Conservation (phyloP, 2,888 invertebrate species). For the Micoletzkya japonica region DNA sequence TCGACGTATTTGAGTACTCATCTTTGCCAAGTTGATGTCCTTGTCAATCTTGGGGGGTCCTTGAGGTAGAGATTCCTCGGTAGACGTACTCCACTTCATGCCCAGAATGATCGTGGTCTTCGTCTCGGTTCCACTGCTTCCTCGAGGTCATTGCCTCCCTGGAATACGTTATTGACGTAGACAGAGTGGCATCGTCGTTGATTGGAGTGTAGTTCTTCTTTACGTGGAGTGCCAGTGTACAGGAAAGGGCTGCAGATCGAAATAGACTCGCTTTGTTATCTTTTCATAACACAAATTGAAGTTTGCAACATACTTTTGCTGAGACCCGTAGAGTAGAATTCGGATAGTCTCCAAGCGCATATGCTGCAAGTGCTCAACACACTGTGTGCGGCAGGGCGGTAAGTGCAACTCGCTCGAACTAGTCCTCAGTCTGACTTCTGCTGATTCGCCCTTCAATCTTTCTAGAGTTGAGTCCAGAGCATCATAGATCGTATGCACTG, state of each 20-base stretch:
- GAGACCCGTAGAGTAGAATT: too few species aligned
- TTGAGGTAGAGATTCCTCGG: neutral
- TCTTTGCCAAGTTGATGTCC: conserved; percentile 1
- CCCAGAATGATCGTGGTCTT: conserved; percentile 29
- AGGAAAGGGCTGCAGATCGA: conserved; percentile 24
- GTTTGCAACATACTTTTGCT: too few species aligned
- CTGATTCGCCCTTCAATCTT: neutral
- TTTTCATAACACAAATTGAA: too few species aligned
- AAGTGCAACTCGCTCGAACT: too few species aligned
- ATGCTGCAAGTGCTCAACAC: too few species aligned
- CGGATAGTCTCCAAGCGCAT: too few species aligned
- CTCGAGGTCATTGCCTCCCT: neutral
- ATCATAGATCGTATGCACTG: neutral
- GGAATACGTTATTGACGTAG: conserved; percentile 31
- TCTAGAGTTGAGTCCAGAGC: neutral
- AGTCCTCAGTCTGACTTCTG: neutral
- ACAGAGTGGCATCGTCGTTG: neutral
- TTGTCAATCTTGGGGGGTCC: neutral
- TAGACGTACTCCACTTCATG: neutral
- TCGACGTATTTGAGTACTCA: neutral
- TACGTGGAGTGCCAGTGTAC: conserved; percentile 13
- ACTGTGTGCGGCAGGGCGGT: too few species aligned
- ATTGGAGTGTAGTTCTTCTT: neutral
- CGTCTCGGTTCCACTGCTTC: conserved; percentile 22
- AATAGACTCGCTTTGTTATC: too few species aligned